These are phyloP conservation scores for Drosophila peninsularis DNA, from an alignment of 2,888 invertebrate genomes.

Conservation along the genomic window DNA sequence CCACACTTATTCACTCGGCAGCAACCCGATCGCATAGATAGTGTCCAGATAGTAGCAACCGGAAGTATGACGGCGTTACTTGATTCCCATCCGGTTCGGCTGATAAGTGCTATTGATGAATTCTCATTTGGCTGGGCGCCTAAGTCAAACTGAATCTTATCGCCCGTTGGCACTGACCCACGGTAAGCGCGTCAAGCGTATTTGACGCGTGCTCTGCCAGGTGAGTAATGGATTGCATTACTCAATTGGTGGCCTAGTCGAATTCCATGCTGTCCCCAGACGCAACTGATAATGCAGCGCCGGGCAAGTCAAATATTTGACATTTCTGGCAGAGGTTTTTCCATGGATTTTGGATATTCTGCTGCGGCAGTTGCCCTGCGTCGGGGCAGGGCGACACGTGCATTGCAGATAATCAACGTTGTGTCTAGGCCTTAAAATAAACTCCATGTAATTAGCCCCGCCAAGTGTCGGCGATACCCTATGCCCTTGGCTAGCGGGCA, in stretches of 20 bases:
- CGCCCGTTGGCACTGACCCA: slow-evolving; percentile 26
- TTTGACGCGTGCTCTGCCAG: neutral
- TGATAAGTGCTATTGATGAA: neutral
- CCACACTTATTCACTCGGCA: too few species aligned
- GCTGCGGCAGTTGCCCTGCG: slow-evolving; percentile 31
- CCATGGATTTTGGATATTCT: neutral
- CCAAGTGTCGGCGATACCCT: slow-evolving; percentile 49
- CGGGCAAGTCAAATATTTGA: slow-evolving; percentile 42
- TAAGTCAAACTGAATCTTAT: slow-evolving; percentile 20
- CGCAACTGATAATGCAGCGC: slow-evolving; percentile 62
- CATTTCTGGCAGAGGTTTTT: slow-evolving; percentile 61
- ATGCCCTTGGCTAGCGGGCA: neutral
- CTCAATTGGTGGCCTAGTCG: neutral
- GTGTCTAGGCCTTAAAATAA: slow-evolving; percentile 78
- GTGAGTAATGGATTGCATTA: neutral
- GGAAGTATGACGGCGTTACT: neutral
- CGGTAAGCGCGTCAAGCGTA: neutral
- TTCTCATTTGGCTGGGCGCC: too few species aligned
- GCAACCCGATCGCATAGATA: neutral
- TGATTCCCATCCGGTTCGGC: neutral
- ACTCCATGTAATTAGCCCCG: slow-evolving; percentile 80
- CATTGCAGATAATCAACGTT: slow-evolving; percentile 75
- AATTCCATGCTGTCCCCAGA: neutral
- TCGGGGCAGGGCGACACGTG: slow-evolving; percentile 63
- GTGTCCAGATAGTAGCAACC: too few species aligned